Evolutionary conservation across 2,797 vertebrate genomes (phyloP).

Genomic region (Sebastes variabilis): DNA sequence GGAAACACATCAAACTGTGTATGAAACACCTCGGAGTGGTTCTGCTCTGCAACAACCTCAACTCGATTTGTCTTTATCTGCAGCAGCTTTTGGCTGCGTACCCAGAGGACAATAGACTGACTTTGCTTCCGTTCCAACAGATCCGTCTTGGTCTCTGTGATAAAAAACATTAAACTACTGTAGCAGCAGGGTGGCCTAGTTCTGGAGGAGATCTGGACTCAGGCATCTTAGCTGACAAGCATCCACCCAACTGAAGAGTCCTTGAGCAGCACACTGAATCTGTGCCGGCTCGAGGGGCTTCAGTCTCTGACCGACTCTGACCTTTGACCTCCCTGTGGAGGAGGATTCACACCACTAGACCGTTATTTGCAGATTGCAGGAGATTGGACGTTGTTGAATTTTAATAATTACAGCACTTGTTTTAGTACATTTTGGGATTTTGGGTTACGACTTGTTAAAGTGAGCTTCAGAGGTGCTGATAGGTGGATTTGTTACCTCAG

Average conservation of each 20-base stretch:
- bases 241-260: constrained; percentile 10
- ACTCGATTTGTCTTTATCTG: constrained; percentile 26
- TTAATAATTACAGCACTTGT: not conserved
- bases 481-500: no score
- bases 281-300: not conserved
- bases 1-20: not conserved
- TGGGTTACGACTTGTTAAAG: no score
- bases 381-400: not conserved
- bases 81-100: constrained; percentile 14
- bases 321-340: constrained; percentile 1
- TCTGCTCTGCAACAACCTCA: constrained; percentile 4
- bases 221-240: not conserved
- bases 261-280: constrained; percentile 16
- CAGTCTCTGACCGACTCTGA: not conserved
- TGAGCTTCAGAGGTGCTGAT: no score
- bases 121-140: constrained; percentile 25
- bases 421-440: not conserved
- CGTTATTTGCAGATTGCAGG: not conserved
- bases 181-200: constrained; percentile 18
- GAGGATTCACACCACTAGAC: not conserved
- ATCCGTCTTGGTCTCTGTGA: constrained; percentile 11
- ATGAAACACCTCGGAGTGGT: not conserved
- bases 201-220: constrained; percentile 1
- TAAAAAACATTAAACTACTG: constrained; percentile 7
- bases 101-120: constrained; percentile 27